phyloP scores from a whole-genome alignment of 2,113 vertebrate species.

The Suncus etruscus region DNA sequence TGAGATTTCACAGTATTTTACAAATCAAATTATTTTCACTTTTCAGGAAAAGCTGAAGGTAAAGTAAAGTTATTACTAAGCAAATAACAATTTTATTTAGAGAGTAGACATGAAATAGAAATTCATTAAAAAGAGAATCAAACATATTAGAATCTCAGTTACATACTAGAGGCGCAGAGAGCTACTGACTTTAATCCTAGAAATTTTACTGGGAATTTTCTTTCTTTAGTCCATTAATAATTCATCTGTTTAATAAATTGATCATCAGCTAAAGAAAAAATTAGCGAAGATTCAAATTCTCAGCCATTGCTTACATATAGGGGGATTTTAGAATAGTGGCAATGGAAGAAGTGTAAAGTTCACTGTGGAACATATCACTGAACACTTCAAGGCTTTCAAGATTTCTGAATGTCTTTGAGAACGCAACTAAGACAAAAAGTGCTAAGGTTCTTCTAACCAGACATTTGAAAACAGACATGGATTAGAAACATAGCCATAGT shows the following conservation, averaged over 20 bases:
- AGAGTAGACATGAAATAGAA: conserved; percentile 58
- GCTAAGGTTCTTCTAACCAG: neutral
- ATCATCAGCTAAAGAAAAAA: conserved; percentile 17
- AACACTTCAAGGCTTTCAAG: neutral
- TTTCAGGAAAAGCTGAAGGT: neutral
- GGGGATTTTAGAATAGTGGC: neutral
- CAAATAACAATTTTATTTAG: conserved; percentile 60
- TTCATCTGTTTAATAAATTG: neutral
- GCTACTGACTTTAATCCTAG: neutral
- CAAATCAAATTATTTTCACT: conserved; percentile 56
- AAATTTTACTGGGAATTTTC: neutral
- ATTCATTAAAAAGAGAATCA: conserved; percentile 66
- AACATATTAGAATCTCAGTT: conserved; percentile 42
- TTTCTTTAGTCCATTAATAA: neutral
- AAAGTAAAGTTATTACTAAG: conserved; percentile 40
- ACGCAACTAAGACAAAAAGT: neutral
- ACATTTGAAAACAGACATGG: neutral
- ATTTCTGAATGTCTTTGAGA: neutral
- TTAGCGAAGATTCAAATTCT: neutral
- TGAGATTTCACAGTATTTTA: conserved; percentile 41
- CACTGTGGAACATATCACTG: neutral
- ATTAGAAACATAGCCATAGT: neutral
- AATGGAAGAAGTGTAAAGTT: neutral
- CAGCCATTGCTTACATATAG: neutral
- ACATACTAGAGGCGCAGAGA: neutral